These are phyloP conservation scores for Zaprionus bogoriensis DNA, from an alignment of 2,888 invertebrate species.

Conservation along the genomic window DNA sequence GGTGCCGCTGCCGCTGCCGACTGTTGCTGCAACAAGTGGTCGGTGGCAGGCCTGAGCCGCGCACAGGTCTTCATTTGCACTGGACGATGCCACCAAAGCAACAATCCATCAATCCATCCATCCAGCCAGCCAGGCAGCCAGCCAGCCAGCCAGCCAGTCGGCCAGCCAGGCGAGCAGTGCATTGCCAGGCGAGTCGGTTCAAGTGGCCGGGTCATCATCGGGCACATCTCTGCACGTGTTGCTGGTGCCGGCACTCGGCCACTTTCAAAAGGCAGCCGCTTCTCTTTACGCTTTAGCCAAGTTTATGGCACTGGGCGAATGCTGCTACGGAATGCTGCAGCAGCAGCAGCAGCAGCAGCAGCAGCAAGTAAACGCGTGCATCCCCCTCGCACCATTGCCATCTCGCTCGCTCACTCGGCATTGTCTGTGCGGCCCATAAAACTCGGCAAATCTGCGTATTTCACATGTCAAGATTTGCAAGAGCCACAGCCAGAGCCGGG, in stretches of 20 bases:
- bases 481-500: constrained; percentile 46
- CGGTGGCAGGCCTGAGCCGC: constrained; percentile 8
- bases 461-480: constrained; percentile 75
- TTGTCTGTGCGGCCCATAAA: constrained; percentile 73
- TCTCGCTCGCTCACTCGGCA: constrained; percentile 18
- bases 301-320: constrained; percentile 75
- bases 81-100: constrained; percentile 58
- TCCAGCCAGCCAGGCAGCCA: constrained; percentile 22
- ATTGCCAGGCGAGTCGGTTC: constrained; percentile 53
- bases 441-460: constrained; percentile 78
- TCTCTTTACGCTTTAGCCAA: constrained; percentile 75
- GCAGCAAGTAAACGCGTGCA: constrained; percentile 30
- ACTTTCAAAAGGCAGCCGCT: constrained; percentile 63
- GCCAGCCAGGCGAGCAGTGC: constrained; percentile 13
- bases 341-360: constrained; percentile 14
- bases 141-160: neutral
- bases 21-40: constrained; percentile 60
- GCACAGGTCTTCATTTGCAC: constrained; percentile 76
- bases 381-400: constrained; percentile 3
- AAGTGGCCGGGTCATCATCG: constrained; percentile 76
- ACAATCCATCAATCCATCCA: constrained; percentile 79
- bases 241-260: constrained; percentile 63
- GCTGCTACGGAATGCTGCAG: constrained; percentile 70
- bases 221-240: constrained; percentile 62
- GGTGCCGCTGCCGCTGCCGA: constrained; percentile 25